These are phyloP conservation scores for Andricus quercusramuli DNA, from an alignment of 2,888 invertebrate genomes.

Conservation along the genomic window DNA sequence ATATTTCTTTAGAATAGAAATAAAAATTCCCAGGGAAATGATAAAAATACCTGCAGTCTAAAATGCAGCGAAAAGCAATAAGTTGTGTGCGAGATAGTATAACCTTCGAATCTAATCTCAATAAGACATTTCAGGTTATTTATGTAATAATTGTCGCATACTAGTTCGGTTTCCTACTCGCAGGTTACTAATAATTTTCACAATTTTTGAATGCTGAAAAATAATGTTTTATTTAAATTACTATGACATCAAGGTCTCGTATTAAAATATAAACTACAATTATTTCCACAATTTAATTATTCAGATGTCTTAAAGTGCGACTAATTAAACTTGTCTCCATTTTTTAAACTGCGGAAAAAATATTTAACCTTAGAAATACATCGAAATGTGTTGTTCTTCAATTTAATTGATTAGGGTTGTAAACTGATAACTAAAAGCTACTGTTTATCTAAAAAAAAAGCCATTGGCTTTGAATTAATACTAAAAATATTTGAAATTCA, in stretches of 20 bases:
- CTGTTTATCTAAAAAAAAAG: no score
- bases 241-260: no score
- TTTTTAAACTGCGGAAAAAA: no score
- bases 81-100: not conserved
- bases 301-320: no score
- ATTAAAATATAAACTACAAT: no score
- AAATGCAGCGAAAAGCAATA: conserved; percentile 9
- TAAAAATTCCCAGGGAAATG: not conserved
- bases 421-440: no score
- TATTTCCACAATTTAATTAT: no score
- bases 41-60: not conserved
- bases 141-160: conserved; percentile 5
- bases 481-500: no score
- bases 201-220: not conserved
- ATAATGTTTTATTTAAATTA: not conserved
- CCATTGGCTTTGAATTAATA: no score
- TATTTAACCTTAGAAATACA: no score
- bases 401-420: not conserved
- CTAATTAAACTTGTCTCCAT: no score
- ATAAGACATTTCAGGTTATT: conserved; percentile 31
- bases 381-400: not conserved
- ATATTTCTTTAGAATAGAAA: not conserved
- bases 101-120: conserved; percentile 25
- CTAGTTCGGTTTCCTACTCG: not conserved
- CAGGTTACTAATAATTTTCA: not conserved